phyloP scores from a whole-genome alignment of 2,888 invertebrate genomes.

The Fragum sueziense region DNA sequence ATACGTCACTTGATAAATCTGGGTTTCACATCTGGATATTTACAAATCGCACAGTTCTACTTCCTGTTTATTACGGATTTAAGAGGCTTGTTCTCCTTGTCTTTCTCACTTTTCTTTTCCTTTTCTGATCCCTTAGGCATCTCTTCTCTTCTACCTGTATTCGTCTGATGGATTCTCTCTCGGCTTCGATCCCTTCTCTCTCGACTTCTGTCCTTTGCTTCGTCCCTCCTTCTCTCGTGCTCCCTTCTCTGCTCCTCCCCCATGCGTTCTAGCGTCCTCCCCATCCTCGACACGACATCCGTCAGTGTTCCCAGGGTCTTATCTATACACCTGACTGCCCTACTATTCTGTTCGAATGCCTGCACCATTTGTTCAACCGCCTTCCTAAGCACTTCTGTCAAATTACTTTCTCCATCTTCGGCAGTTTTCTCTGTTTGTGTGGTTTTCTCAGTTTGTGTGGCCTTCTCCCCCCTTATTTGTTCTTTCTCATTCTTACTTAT shows the following conservation, averaged over 20 bases:
- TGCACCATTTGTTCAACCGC: not conserved
- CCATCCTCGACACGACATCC: slow-evolving; percentile 2
- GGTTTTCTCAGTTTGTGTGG: not conserved
- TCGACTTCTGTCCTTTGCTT: not conserved
- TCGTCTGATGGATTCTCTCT: too few species aligned
- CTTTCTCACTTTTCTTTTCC: not conserved
- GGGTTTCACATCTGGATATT: not conserved
- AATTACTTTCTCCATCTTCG: not conserved
- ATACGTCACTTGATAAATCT: not conserved
- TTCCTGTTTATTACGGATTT: not conserved
- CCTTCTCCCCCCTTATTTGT: not conserved
- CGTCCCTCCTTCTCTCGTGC: slow-evolving; percentile 9
- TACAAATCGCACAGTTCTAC: not conserved
- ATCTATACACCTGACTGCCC: slow-evolving; percentile 2
- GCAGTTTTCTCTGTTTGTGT: not conserved
- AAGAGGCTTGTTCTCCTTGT: not conserved
- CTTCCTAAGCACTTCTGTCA: not conserved
- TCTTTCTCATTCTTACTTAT: not conserved
- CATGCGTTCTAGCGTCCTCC: slow-evolving; percentile 4
- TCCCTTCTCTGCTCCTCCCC: slow-evolving; percentile 7
- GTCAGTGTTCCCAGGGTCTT: slow-evolving; percentile 1
- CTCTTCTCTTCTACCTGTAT: not conserved
- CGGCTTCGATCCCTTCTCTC: not conserved
- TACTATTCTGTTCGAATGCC: slow-evolving; percentile 9
- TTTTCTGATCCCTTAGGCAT: not conserved